phyloP scores from a whole-genome alignment of 2,888 invertebrate genomes.

The Parnassius mnemosyne region DNA sequence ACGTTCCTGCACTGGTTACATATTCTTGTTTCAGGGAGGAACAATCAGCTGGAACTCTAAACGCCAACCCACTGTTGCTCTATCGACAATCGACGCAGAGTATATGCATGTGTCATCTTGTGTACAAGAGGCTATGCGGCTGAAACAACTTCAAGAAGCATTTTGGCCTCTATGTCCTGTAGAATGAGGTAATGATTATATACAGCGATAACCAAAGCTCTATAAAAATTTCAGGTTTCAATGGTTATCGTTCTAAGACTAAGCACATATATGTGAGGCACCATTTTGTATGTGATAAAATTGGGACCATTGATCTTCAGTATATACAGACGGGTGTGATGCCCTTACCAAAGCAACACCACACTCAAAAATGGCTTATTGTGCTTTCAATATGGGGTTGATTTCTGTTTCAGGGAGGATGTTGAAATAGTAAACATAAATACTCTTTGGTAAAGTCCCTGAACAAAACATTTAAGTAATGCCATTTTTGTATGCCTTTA shows the following conservation, averaged over 20 bases:
- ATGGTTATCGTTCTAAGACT: conserved; percentile 17
- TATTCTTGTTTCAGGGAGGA: no score
- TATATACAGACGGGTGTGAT: conserved; percentile 29
- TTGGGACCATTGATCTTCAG: conserved; percentile 23
- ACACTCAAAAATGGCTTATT: no score
- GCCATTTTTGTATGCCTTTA: no score
- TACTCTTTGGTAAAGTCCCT: no score
- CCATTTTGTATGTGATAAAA: conserved; percentile 29
- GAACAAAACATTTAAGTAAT: no score
- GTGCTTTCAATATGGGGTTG: no score
- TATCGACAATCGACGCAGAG: conserved; percentile 37
- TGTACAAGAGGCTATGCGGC: conserved; percentile 34
- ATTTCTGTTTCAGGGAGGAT: no score
- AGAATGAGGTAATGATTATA: conserved; percentile 15
- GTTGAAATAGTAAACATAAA: no score
- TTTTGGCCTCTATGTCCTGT: conserved; percentile 24
- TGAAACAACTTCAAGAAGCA: conserved; percentile 31
- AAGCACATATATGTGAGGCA: conserved; percentile 30
- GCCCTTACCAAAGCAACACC: conserved; percentile 31
- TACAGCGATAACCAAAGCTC: conserved; percentile 21
- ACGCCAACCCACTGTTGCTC: conserved; percentile 33
- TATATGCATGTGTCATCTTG: conserved; percentile 36
- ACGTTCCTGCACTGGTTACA: no score
- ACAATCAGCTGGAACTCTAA: no score
- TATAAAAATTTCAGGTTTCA: conserved; percentile 19